These are phyloP conservation scores for Petrocephalus sullivani DNA, from an alignment of 2,797 vertebrate genomes.

Conservation along the genomic window DNA sequence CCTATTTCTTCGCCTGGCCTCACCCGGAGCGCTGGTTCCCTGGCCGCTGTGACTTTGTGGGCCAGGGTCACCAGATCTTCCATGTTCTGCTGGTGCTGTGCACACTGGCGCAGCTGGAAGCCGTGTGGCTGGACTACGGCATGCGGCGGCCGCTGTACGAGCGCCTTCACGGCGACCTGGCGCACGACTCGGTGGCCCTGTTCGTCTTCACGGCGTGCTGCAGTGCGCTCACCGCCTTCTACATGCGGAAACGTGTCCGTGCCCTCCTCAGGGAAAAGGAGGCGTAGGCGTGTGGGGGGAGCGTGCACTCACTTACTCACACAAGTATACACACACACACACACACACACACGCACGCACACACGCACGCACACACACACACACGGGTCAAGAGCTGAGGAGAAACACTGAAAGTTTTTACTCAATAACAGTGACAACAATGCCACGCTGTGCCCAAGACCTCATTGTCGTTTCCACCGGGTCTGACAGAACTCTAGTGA, in stretches of 20 bases:
- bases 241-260: slow-evolving; percentile 72
- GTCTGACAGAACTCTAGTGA: neutral
- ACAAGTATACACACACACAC: neutral
- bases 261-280: slow-evolving; percentile 66
- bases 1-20: slow-evolving; percentile 86
- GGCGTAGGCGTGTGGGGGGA: slow-evolving; percentile 30
- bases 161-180: slow-evolving; percentile 69
- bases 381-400: neutral
- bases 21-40: slow-evolving; percentile 88
- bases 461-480: neutral
- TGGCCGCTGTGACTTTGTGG: slow-evolving; percentile 80
- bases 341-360: neutral
- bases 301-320: neutral
- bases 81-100: slow-evolving; percentile 84
- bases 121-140: slow-evolving; percentile 78
- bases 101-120: slow-evolving; percentile 87
- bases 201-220: slow-evolving; percentile 79
- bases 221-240: slow-evolving; percentile 76
- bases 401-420: neutral
- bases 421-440: neutral
- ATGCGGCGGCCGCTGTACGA: slow-evolving; percentile 74
- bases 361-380: neutral
- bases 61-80: slow-evolving; percentile 93
- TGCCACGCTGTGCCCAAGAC: neutral
- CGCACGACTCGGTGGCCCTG: slow-evolving; percentile 74